These are phyloP conservation scores for Meandrusa payeni DNA, from an alignment of 2,888 invertebrate genomes.

Conservation along the genomic window DNA sequence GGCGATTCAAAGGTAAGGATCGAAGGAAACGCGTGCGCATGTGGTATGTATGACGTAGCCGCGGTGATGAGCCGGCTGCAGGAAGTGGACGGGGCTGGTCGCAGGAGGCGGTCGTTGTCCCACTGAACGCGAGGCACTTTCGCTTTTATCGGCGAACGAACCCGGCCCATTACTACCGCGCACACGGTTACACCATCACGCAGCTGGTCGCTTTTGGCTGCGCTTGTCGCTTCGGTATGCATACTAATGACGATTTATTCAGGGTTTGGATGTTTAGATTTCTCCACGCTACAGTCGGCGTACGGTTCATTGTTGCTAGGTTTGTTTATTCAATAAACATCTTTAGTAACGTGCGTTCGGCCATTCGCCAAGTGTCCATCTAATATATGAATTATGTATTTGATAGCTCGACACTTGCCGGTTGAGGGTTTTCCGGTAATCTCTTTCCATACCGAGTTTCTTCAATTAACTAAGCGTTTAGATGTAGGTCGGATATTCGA, in stretches of 20 bases:
- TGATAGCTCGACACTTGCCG: too few species aligned
- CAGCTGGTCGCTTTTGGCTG: conserved; percentile 61
- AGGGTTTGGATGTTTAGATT: conserved; percentile 68
- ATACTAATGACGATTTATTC: conserved; percentile 64
- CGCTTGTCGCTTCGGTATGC: conserved; percentile 60
- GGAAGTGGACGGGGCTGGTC: conserved; percentile 55
- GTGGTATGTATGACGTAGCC: conserved; percentile 35
- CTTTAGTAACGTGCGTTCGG: too few species aligned
- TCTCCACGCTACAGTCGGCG: conserved; percentile 46
- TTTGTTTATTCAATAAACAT: conserved; percentile 14
- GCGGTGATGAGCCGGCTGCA: conserved; percentile 53
- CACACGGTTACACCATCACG: conserved; percentile 74
- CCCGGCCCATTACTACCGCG: conserved; percentile 72
- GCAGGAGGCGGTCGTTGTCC: conserved; percentile 77
- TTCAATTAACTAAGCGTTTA: too few species aligned
- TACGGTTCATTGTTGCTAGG: conserved; percentile 31
- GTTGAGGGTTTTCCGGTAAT: too few species aligned
- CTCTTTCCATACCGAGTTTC: too few species aligned
- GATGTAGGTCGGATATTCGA: too few species aligned
- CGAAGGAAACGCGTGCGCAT: too few species aligned
- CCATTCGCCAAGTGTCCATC: too few species aligned
- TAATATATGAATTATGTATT: too few species aligned
- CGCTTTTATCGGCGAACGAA: conserved; percentile 79
- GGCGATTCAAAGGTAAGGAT: too few species aligned
- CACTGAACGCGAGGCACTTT: conserved; percentile 77